Conservation (phyloP, 2,113 vertebrate genomes). For the Dromas ardeola region DNA sequence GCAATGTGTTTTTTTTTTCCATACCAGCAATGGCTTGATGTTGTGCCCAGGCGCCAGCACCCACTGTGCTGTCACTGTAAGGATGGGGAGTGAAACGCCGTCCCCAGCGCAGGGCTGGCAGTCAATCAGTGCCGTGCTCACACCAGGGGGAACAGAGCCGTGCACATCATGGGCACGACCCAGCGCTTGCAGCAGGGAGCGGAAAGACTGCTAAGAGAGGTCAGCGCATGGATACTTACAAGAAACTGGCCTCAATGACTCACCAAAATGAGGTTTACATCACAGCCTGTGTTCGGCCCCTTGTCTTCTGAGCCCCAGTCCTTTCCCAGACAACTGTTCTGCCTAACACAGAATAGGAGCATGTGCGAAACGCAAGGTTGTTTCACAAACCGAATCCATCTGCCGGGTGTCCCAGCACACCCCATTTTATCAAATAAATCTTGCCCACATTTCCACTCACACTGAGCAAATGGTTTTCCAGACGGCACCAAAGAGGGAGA, state of each 20-base stretch:
- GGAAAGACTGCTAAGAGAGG: not conserved
- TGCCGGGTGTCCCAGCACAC: not conserved
- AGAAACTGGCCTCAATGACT: not conserved
- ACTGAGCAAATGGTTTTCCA: not conserved
- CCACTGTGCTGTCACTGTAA: not conserved
- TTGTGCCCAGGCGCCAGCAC: not conserved
- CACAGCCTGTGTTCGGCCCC: not conserved
- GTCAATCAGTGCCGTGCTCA: not conserved
- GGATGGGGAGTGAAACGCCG: accelerated
- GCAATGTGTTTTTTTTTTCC: not conserved
- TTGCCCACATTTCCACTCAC: not conserved
- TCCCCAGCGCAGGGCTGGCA: not conserved
- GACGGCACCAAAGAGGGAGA: not conserved
- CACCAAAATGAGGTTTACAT: not conserved
- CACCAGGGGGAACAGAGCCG: not conserved
- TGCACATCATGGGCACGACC: accelerated
- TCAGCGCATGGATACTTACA: not conserved
- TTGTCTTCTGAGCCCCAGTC: not conserved
- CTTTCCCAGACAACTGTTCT: not conserved
- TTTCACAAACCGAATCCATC: not conserved
- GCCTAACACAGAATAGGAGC: not conserved
- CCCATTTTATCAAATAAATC: not conserved
- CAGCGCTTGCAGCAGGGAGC: not conserved
- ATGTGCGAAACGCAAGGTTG: not conserved
- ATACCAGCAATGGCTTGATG: not conserved